phyloP scores from a whole-genome alignment of 2,888 invertebrate genomes.

The Nycteola revayana region DNA sequence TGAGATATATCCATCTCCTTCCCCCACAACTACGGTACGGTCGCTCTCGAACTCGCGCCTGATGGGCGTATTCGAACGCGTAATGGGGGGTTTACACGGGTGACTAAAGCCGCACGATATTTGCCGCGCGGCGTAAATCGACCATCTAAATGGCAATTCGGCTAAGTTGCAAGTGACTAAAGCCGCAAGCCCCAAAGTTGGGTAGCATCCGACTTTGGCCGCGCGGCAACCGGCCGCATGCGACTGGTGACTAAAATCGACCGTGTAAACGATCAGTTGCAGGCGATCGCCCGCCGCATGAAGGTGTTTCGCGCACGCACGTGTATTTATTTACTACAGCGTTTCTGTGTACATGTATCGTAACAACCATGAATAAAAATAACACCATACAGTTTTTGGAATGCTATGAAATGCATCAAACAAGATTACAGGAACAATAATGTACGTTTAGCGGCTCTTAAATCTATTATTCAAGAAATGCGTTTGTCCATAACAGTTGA shows the following conservation, averaged over 20 bases:
- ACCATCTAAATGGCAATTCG: slow-evolving; percentile 41
- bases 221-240: slow-evolving; percentile 42
- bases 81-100: slow-evolving; percentile 42
- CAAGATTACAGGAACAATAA: slow-evolving; percentile 34
- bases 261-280: slow-evolving; percentile 25
- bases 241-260: slow-evolving; percentile 34
- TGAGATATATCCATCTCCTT: too few species aligned
- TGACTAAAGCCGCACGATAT: slow-evolving; percentile 39
- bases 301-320: slow-evolving; percentile 26
- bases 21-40: too few species aligned
- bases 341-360: slow-evolving; percentile 20
- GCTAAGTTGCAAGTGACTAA: slow-evolving; percentile 40
- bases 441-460: slow-evolving; percentile 32
- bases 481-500: slow-evolving; percentile 34
- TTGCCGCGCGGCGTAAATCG: slow-evolving; percentile 32
- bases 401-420: slow-evolving; percentile 32
- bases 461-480: slow-evolving; percentile 32
- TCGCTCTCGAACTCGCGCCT: too few species aligned
- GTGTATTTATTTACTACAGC: slow-evolving; percentile 28
- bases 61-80: too few species aligned
- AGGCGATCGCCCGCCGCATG: slow-evolving; percentile 13
- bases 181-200: slow-evolving; percentile 45
- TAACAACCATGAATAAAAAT: slow-evolving; percentile 30
- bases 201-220: slow-evolving; percentile 44
- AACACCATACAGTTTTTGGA: slow-evolving; percentile 33